Percentiles rank a stretch among this genome's conserved stretches.
Conservation (phyloP, 2,888 invertebrate species). For the Drosophila buzzatii region DNA sequence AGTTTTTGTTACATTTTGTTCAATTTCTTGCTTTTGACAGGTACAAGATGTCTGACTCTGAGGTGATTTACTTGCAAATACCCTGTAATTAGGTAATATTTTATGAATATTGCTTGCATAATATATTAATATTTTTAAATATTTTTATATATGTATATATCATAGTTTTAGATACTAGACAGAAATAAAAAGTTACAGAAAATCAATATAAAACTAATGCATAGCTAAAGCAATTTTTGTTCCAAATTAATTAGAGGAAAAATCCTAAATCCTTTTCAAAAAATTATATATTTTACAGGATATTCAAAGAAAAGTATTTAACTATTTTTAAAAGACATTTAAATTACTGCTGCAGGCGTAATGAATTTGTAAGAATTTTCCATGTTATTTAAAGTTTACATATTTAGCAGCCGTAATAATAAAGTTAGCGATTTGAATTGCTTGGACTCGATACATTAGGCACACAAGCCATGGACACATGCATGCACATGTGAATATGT, state of each 20-base stretch:
- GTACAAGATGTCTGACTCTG: neutral
- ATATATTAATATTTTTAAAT: too few species aligned
- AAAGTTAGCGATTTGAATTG: slow-evolving; percentile 22
- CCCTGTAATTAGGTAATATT: neutral
- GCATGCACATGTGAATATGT: slow-evolving; percentile 12
- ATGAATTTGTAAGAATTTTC: slow-evolving; percentile 7
- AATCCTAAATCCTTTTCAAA: too few species aligned
- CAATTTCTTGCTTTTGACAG: slow-evolving; percentile 12
- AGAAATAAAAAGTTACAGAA: too few species aligned
- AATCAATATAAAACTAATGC: too few species aligned
- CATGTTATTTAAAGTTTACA: slow-evolving; percentile 40
- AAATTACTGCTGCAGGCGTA: neutral
- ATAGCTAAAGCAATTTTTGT: too few species aligned
- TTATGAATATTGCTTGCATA: neutral
- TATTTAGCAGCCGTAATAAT: slow-evolving; percentile 35
- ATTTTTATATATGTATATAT: too few species aligned
- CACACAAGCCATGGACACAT: slow-evolving; percentile 9
- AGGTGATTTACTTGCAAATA: neutral
- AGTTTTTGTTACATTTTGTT: slow-evolving; percentile 16
- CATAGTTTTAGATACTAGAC: too few species aligned
- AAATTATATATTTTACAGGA: neutral
- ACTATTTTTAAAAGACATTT: neutral
- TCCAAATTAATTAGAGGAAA: too few species aligned
- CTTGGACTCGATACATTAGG: slow-evolving; percentile 14
- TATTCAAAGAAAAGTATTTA: neutral